phyloP scores from a whole-genome alignment of 2,113 vertebrate species.

The Theristicus caerulescens region DNA sequence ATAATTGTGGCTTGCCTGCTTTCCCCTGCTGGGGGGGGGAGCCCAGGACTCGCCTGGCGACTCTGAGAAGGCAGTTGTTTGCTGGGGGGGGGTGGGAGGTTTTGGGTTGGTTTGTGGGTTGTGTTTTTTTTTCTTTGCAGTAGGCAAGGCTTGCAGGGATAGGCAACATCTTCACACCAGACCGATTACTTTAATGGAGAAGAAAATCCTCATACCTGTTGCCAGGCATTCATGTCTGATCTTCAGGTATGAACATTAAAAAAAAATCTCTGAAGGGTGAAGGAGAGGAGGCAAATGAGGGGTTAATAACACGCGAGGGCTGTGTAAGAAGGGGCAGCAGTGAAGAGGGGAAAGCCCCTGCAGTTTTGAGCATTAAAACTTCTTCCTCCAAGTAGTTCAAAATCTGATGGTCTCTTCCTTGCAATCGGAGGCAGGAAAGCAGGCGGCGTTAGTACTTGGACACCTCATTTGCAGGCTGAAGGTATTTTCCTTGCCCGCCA shows the following conservation, averaged over 20 bases:
- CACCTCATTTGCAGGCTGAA: not conserved
- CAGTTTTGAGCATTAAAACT: not conserved
- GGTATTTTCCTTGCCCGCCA: not conserved
- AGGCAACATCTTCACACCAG: not conserved
- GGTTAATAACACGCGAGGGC: not conserved
- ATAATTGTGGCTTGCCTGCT: not conserved
- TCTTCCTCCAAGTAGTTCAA: not conserved
- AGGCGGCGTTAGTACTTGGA: not conserved
- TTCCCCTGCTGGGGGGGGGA: not conserved
- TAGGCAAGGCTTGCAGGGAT: not conserved
- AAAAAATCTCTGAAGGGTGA: not conserved
- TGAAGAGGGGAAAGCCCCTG: not conserved
- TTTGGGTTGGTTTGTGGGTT: not conserved
- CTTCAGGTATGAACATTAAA: not conserved
- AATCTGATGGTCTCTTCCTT: not conserved
- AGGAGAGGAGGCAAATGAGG: not conserved
- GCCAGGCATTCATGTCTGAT: not conserved
- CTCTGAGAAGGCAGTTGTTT: not conserved
- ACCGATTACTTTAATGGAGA: not conserved
- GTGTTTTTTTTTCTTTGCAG: not conserved
- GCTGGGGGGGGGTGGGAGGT: not conserved
- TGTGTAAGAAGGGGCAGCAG: not conserved
- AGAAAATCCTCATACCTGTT: not conserved
- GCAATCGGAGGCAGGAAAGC: slow-evolving; percentile 15
- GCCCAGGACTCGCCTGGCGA: too few relatives aligned